Evolutionary conservation across 2,888 invertebrate species (phyloP).

Genomic region (Sphaerophoria taeniata): DNA sequence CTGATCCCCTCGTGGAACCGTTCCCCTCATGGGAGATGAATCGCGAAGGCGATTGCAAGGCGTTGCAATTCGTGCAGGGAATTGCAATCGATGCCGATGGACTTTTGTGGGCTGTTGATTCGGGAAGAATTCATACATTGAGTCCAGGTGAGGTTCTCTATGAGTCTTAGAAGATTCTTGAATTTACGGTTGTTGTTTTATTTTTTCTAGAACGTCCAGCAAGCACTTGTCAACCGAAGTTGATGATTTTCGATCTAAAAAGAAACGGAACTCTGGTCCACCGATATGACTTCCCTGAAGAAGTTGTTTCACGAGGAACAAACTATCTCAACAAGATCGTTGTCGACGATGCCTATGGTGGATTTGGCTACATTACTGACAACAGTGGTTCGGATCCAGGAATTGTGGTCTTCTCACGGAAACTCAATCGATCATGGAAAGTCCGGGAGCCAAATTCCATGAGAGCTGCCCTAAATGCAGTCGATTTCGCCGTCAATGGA

Average conservation of each 20-base stretch:
- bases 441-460: conserved; percentile 87
- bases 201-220: conserved; percentile 79
- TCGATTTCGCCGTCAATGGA: conserved; percentile 86
- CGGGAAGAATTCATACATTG: conserved; percentile 87
- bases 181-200: background rate
- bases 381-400: conserved; percentile 88
- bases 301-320: conserved; percentile 85
- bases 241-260: conserved; percentile 88
- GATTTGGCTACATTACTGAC: conserved; percentile 89
- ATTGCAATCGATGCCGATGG: conserved; percentile 89
- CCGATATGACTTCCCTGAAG: conserved; percentile 86
- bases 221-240: conserved; percentile 86
- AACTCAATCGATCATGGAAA: conserved; percentile 88
- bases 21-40: conserved; percentile 90
- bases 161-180: background rate
- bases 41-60: conserved; percentile 86
- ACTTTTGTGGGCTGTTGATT: conserved; percentile 88
- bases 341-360: conserved; percentile 87
- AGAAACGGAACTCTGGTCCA: conserved; percentile 84
- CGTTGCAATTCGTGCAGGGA: conserved; percentile 90
- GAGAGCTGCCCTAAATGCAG: conserved; percentile 85
- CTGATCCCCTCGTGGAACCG: conserved; percentile 86
- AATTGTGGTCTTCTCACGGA: conserved; percentile 88
- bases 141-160: conserved; percentile 79
- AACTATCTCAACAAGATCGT: conserved; percentile 89